Base-by-base conservation (phyloP, 2,113 vertebrate genomes). In the Peucedramus taeniatus region DNA sequence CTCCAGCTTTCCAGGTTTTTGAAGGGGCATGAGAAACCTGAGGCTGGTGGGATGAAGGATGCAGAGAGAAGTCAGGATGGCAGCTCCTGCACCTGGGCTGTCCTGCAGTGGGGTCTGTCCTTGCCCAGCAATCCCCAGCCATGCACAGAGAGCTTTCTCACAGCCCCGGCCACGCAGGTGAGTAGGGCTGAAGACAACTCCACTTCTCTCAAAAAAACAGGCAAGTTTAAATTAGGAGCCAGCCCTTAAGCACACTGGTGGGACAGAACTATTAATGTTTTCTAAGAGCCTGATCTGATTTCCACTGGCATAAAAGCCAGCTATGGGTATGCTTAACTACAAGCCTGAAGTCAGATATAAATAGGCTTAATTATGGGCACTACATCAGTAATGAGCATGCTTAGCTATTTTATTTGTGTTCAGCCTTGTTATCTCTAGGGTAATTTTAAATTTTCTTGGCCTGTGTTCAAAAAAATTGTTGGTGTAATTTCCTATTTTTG, bases 381-480 rank as follows among this genome's bases (percentile, higher is more conserved):
- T 82, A 93, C 69, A 83, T 79, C 85, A 68, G 33, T 90, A 93
- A 93, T 75, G 49, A 87, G n/a, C 30, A 61, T 39, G 37, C 23
- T 91, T 90, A 86, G 54, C 94, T 88, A 60, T 95, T 92, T 76
- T 86, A 75, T 91, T 95, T 94, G 37, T 71, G 47, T 18, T 92
- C 71, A 90, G 45, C 44, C 39, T 82, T 91, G 37, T 72, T 96
- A 91, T 87, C 84, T 93, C 85, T 59, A 64, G 45, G 19, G 54
- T 75, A 80, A 92, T 75, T 90, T 94, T 87, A 70, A 85, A 83
- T 70, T 81, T 94, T 66, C 47, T 69, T 95, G 86, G 49, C n/a
- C 54, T 87, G 6, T 49, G 12, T 74, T 95, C 59, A 91, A 85
- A 88, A 91, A 40, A 57, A 50, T 45, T 66, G 22, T 60, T 0